These are phyloP conservation scores for Penaeus chinensis DNA, from an alignment of 1,140 invertebrate species.

Conservation along the genomic window DNA sequence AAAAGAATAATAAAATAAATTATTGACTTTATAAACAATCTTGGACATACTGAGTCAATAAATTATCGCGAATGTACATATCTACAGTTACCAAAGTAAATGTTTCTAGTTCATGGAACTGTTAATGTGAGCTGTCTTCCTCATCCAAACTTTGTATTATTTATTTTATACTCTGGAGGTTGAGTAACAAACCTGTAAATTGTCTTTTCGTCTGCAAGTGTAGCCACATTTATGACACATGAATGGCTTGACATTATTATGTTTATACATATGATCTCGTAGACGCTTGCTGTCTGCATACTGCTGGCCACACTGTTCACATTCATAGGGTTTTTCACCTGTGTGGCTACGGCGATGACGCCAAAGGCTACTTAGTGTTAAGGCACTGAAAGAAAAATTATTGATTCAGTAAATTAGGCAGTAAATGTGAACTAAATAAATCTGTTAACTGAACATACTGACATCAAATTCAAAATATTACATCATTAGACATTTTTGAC, in stretches of 20 bases:
- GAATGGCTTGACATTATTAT: slow-evolving; percentile 66
- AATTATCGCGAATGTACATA: no score
- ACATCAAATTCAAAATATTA: neutral
- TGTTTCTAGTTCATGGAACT: no score
- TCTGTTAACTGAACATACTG: neutral
- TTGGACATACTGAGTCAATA: no score
- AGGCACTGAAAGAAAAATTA: slow-evolving; percentile 59
- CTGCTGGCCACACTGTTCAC: slow-evolving; percentile 62
- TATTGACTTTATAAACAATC: no score
- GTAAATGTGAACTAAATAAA: neutral
- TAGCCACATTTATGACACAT: slow-evolving; percentile 66
- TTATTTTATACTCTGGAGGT: no score
- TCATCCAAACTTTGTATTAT: no score
- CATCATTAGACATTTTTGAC: neutral
- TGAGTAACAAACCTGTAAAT: slow-evolving; percentile 61
- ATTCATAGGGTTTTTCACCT: slow-evolving; percentile 64
- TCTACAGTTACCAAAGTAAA: no score
- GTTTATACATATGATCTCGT: slow-evolving; percentile 64
- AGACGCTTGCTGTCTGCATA: slow-evolving; percentile 60
- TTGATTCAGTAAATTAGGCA: neutral
- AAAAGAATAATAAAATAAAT: no score
- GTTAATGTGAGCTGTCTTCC: no score
- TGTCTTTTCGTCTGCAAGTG: slow-evolving; percentile 55
- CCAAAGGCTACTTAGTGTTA: slow-evolving; percentile 51
- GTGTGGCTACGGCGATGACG: slow-evolving; percentile 58